phyloP scores from a whole-genome alignment of 2,888 invertebrate genomes.

The Candidula unifasciata region DNA sequence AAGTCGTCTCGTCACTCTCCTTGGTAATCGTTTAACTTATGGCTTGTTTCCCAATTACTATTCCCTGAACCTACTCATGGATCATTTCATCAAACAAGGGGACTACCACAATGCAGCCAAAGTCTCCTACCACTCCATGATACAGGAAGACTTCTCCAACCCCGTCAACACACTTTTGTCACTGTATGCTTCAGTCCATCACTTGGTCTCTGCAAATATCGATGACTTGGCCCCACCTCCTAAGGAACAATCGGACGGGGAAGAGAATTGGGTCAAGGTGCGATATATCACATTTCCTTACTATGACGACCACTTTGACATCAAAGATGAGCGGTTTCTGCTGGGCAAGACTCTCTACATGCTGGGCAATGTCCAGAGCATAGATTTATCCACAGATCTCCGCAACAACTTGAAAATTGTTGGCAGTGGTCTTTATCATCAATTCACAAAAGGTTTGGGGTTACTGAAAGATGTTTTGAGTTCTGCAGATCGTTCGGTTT shows the following conservation, averaged over 20 bases:
- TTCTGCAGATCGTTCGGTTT: slow-evolving; percentile 46
- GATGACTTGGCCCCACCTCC: slow-evolving; percentile 55
- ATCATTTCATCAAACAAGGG: slow-evolving; percentile 85
- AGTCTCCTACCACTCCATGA: slow-evolving; percentile 88
- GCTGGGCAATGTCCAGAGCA: slow-evolving; percentile 61
- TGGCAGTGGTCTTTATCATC: slow-evolving; percentile 84
- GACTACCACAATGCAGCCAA: slow-evolving; percentile 86
- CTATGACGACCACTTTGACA: slow-evolving; percentile 93
- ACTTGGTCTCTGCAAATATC: slow-evolving; percentile 71
- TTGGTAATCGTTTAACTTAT: slow-evolving; percentile 84
- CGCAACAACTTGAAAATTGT: slow-evolving; percentile 79
- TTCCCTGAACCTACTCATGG: slow-evolving; percentile 87
- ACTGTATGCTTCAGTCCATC: slow-evolving; percentile 87
- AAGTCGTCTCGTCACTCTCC: slow-evolving; percentile 84
- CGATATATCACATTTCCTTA: slow-evolving; percentile 88
- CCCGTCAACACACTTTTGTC: slow-evolving; percentile 84
- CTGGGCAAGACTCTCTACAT: slow-evolving; percentile 88
- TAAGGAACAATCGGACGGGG: slow-evolving; percentile 52
- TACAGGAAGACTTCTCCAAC: slow-evolving; percentile 91
- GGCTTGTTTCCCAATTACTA: slow-evolving; percentile 93
- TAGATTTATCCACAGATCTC: slow-evolving; percentile 54
- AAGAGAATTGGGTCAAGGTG: slow-evolving; percentile 82
- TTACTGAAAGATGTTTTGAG: slow-evolving; percentile 62
- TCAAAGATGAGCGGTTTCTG: slow-evolving; percentile 84
- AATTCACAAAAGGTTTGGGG: slow-evolving; percentile 81